Base-by-base conservation (phyloP, 2,888 invertebrate genomes). In the Eurois occulta region DNA sequence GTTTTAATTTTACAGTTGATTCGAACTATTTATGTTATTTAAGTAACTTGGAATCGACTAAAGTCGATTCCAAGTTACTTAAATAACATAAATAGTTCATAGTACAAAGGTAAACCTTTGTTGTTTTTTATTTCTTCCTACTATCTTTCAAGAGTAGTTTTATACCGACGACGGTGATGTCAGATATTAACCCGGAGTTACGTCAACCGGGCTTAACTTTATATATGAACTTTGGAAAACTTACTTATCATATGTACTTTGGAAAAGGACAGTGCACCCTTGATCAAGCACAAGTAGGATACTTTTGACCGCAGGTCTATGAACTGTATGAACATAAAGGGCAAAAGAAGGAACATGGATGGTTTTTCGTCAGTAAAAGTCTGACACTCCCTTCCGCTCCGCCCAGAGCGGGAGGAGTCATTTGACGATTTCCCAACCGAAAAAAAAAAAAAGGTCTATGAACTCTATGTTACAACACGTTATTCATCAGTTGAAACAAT, bases 1-100 rank as follows among this genome's bases (percentile, higher is more conserved):
- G 46, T 73, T 72, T 43, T 35, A 28, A 72, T 35, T 46, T 73
- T 21, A 21, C 35, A 28, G n/a, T 72, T 35, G 1, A 72, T n/a
- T 46, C n/a, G 21, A 18, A n/a, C 21, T 24, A 75, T 73, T 24
- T 28, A 38, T 38, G 38, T 1, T 3, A 11, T 24, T 74, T 32
- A 18, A 7, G 21, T 46, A 38, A 28, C 38, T 48, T 32, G 13
- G 13, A 18, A 48, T 78, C 79, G n/a, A 18, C 13, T 48, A n/a
- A n/a, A n/a, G n/a, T n/a, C n/a, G n/a, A n/a, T n/a, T n/a, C n/a
- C n/a, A n/a, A n/a, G n/a, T n/a, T n/a, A n/a, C n/a, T n/a, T n/a
- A n/a, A n/a, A n/a, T n/a, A n/a, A n/a, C n/a, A n/a, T n/a, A n/a
- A n/a, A n/a, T n/a, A n/a, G n/a, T n/a, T n/a, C n/a, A n/a, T n/a